Base-by-base conservation (phyloP, 2,113 vertebrate species). In the Entomyzon cyanotis region DNA sequence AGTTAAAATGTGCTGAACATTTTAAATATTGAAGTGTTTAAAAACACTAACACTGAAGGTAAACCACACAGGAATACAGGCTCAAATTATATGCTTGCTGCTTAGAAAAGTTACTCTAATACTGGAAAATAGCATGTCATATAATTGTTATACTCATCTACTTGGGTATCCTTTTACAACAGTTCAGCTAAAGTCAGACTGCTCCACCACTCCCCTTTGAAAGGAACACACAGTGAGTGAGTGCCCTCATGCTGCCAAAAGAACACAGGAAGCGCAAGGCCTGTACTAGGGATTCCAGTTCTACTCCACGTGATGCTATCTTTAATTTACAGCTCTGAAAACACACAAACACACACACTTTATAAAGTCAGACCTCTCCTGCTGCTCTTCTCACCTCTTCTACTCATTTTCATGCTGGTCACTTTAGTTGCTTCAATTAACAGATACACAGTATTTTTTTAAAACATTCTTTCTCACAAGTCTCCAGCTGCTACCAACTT, bases 291-390 rank as follows among this genome's bases (percentile, higher is more conserved):
- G 68, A 91, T 68, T 82, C 87, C 89, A 82, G 12, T 80, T 55
- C 53, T 76, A 63, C 87, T 68, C 53, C 73, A 59, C 1, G 4
- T 71, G 80, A 92, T 78, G 59, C 83, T 92, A 86, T 82, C 94
- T 94, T 94, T 95, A 95, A 86, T n/a, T 70, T 83, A 83, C 74
- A 95, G 81, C 84, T 95, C 74, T 70, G 79, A 82, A 91, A 95
- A 82, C 58, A 63, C 10, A 80, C 42, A 91, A 94, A 65, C 60
- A 49, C 7, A 12, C 65, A 58, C 41, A 53, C 83, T 93, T 71
- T 50, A 62, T 63, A 78, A 90, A 93, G 59, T 52, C 69, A 63
- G 65, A 67, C 84, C 14, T 58, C 25, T 88, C 73, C 84, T 73
- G 62, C 85, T 83, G 90, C 56, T 56, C 23, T 53, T 35, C 77